These are phyloP conservation scores for Gastrophryne carolinensis DNA, from an alignment of 2,797 vertebrate genomes.

Conservation along the genomic window DNA sequence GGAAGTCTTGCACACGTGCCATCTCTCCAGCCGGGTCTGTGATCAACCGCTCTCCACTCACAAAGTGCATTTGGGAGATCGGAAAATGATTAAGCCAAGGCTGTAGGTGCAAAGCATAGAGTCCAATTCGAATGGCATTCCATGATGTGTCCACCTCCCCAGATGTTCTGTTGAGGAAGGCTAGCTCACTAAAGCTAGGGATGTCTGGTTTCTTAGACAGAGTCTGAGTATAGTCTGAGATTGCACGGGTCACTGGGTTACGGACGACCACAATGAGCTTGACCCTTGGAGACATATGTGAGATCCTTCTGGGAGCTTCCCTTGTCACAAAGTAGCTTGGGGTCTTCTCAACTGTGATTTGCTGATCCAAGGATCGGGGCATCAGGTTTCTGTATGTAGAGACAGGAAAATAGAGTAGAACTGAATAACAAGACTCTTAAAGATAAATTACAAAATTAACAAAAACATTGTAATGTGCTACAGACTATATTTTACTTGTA, in stretches of 20 bases:
- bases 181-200: constrained; percentile 90
- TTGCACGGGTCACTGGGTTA: constrained; percentile 92
- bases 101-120: constrained; percentile 90
- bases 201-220: constrained; percentile 95
- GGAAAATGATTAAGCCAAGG: constrained; percentile 94
- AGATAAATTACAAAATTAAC: not conserved
- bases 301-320: constrained; percentile 85
- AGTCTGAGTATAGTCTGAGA: constrained; percentile 96
- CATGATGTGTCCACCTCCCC: constrained; percentile 89
- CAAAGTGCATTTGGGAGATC: constrained; percentile 92
- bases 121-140: constrained; percentile 94
- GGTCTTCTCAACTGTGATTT: constrained; percentile 96
- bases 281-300: constrained; percentile 86
- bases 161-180: constrained; percentile 86
- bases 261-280: constrained; percentile 95
- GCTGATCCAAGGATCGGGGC: constrained; percentile 88
- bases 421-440: not conserved
- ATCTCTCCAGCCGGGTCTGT: constrained; percentile 92
- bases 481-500: no score
- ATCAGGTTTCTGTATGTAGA: constrained; percentile 80
- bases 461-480: not conserved
- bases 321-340: constrained; percentile 95
- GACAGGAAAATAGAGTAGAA: not conserved
- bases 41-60: constrained; percentile 91
- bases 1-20: constrained; percentile 92